A percentile compares a stretch with the other conserved stretches of the same genome.
phyloP scores from a whole-genome alignment of 2,888 invertebrate species.

The Ophion costatus region DNA sequence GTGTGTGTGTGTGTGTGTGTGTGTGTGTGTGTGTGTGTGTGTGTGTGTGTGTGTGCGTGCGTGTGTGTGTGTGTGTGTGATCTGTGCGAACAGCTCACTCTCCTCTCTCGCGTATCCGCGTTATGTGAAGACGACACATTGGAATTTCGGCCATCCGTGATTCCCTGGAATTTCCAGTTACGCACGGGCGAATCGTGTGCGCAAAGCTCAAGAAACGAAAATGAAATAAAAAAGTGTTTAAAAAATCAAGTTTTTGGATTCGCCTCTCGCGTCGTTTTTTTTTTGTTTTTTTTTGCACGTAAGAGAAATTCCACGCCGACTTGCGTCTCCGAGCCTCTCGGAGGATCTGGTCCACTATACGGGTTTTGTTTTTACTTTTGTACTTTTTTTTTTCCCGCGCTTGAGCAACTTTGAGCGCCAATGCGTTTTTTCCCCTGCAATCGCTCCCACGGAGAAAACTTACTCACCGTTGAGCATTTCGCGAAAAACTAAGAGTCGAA shows the following conservation, averaged over 20 bases:
- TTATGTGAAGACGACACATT: conserved; percentile 27
- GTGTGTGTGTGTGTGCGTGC: too few relatives aligned
- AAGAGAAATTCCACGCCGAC: conserved; percentile 15
- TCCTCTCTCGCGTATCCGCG: background rate
- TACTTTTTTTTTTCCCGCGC: conserved; percentile 2
- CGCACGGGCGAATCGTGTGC: conserved; percentile 48
- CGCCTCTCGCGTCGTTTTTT: conserved; percentile 3
- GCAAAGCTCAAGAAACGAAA: background rate
- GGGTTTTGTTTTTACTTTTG: background rate
- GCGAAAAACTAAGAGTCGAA: too few relatives aligned
- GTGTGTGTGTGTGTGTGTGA: too few relatives aligned
- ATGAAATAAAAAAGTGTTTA: too few relatives aligned
- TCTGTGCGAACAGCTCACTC: background rate
- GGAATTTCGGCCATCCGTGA: conserved; percentile 54
- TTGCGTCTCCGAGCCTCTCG: background rate
- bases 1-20: too few relatives aligned
- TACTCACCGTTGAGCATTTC: too few relatives aligned
- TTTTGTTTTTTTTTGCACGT: background rate
- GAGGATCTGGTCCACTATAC: conserved; percentile 3
- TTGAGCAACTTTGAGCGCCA: background rate
- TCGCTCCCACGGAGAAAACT: too few relatives aligned
- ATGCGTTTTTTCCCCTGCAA: background rate
- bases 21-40: too few relatives aligned
- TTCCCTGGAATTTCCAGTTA: conserved; percentile 62
- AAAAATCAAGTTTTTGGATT: conserved; percentile 18